Evolutionary conservation across 23 tunicate genomes (phyloP).

Genomic region (Trididemnum miniatum): DNA sequence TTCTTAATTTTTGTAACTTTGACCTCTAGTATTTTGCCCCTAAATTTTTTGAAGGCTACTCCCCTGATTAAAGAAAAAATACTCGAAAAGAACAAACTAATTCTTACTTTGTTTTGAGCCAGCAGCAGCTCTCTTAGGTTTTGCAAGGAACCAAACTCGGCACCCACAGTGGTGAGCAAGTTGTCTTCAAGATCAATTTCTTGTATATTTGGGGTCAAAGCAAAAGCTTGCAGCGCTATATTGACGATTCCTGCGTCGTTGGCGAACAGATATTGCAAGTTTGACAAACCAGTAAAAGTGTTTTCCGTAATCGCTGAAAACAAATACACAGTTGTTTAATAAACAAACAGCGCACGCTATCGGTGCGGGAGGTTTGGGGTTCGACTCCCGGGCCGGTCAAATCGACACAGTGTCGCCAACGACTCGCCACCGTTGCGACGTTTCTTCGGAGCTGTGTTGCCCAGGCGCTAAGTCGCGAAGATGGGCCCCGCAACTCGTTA

Average conservation of each 20-base stretch:
- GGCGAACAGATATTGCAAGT: constrained; percentile 22
- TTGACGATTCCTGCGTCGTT: constrained; percentile 15
- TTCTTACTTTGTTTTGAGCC: constrained; percentile 40
- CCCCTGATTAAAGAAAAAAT: too few relatives aligned
- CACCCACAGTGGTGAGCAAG: constrained; percentile 33
- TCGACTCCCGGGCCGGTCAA: not conserved
- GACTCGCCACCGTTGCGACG: not conserved
- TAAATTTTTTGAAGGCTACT: too few relatives aligned
- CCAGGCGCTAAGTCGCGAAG: not conserved
- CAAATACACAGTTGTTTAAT: not conserved
- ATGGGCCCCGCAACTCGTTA: not conserved
- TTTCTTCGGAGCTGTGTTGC: not conserved
- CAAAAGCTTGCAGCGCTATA: constrained; percentile 16
- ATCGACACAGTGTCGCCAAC: not conserved
- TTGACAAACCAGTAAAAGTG: constrained; percentile 37
- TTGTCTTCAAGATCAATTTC: constrained; percentile 45
- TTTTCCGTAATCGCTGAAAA: constrained; percentile 36
- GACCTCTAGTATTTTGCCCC: too few relatives aligned
- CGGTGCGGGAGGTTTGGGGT: not conserved
- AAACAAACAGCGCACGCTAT: not conserved
- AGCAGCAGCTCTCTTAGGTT: constrained; percentile 24
- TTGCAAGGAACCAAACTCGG: constrained; percentile 13
- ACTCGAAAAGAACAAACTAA: too few relatives aligned
- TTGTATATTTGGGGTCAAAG: constrained; percentile 3
- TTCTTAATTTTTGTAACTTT: too few relatives aligned